Evolutionary conservation across 2,113 vertebrate species (phyloP).

Genomic region (Macroglossus sobrinus): DNA sequence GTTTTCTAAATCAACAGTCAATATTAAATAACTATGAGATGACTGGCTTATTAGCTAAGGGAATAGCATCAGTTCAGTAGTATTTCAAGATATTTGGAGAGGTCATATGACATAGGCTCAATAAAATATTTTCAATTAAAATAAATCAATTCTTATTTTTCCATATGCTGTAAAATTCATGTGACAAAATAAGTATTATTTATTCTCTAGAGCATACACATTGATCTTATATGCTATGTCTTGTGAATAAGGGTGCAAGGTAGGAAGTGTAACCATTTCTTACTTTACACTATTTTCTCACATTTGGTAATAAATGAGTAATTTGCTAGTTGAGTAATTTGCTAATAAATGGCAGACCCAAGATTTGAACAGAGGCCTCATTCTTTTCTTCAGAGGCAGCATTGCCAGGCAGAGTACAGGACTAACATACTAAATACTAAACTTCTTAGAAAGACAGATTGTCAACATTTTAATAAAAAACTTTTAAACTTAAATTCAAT

Average conservation of each 20-base stretch:
- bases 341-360: neutral
- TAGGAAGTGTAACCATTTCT: neutral
- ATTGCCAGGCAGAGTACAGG: neutral
- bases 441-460: neutral
- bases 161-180: neutral
- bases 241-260: neutral
- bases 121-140: conserved; percentile 49
- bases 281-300: neutral
- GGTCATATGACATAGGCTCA: conserved; percentile 24
- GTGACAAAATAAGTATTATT: neutral
- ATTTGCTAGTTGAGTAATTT: neutral
- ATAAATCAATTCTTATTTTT: neutral
- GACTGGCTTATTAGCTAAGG: conserved; percentile 25
- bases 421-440: neutral
- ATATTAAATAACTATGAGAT: conserved; percentile 55
- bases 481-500: conserved; percentile 1
- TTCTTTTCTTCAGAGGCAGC: neutral
- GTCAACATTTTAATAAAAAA: neutral
- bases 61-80: neutral
- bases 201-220: neutral
- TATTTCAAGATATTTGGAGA: conserved; percentile 31
- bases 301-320: neutral
- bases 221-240: neutral
- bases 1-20: conserved; percentile 64
- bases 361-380: neutral